These are phyloP conservation scores for Agraylea sexmaculata DNA, from an alignment of 1,140 invertebrate species.

Conservation along the genomic window DNA sequence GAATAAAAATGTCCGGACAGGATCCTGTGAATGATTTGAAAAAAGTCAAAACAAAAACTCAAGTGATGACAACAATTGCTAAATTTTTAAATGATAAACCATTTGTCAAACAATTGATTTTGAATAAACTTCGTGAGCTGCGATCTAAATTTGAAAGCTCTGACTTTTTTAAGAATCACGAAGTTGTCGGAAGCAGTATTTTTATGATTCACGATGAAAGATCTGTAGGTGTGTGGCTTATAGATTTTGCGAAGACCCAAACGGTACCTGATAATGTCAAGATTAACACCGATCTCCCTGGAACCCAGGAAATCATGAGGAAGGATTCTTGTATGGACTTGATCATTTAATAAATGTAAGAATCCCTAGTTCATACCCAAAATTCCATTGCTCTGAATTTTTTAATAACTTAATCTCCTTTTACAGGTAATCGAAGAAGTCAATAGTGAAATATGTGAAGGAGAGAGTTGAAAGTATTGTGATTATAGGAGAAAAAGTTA, in stretches of 20 bases:
- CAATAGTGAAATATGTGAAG: no score
- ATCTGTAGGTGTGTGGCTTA: constrained; percentile 84
- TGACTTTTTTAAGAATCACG: constrained; percentile 77
- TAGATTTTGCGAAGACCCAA: constrained; percentile 90
- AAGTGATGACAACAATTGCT: constrained; percentile 68
- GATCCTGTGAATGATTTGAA: constrained; percentile 66
- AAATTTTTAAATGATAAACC: constrained; percentile 61
- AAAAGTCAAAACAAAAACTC: constrained; percentile 60
- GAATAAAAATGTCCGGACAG: constrained; percentile 71
- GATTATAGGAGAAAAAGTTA: no score
- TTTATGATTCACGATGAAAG: constrained; percentile 86
- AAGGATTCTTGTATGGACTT: constrained; percentile 83
- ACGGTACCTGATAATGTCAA: constrained; percentile 55
- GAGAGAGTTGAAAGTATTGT: no score
- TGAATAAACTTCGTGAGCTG: constrained; percentile 65
- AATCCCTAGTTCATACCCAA: no score
- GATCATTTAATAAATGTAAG: constrained; percentile 61
- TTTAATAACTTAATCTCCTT: no score
- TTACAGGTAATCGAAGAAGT: no score
- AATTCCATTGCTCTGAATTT: no score
- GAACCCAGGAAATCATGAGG: constrained; percentile 87
- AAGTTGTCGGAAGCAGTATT: constrained; percentile 90
- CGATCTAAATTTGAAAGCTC: constrained; percentile 70
- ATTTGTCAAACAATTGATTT: constrained; percentile 53
- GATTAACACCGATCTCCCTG: constrained; percentile 69